Base-by-base conservation (phyloP, 1,140 invertebrate species). In the Drosophila suzukii region DNA sequence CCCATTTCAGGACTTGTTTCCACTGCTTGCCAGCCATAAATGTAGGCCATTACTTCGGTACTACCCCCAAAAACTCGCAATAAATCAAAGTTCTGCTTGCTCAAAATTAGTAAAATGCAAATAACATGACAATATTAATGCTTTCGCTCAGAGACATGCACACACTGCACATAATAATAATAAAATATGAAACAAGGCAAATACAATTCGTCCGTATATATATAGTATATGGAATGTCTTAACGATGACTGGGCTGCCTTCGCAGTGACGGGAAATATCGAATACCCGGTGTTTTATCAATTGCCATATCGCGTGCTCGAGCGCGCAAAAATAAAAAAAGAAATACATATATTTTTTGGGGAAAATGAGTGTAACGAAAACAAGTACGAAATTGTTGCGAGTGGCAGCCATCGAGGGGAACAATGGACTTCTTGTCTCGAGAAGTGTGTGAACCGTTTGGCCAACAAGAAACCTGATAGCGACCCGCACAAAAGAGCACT, bases 241-340 rank as follows among this genome's bases (percentile, higher is more conserved):
- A 68, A 76, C 76, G 47, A 66, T 59, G 63, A 61, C 68, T 65
- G 53, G 53, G 44, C 65, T 56, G 34, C 15, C 53, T 43, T 27
- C 10, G 41, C 58, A 61, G 73, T 51, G 62, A 83, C 65, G 85
- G 80, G 56, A 84, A 84, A 79, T 89, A 89, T 89, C 84, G 84
- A 89, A 89, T 89, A 84, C 84, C 84, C 84, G 74, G 70, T 83
- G 84, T 89, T 89, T 89, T 89, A 89, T 89, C 84, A 89, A 89
- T 89, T 84, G 84, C 85, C 74, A 75, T 78, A 89, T 89, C 84
- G 84, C 84, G 84, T 89, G 84, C 60, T 72, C 54, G 36, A 55
- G 24, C 68, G 80, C 54, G 50, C 68, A 75, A 82, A 62, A 83
- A 58, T 30, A 57, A 75, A 66, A 66, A 62, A 51, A 58, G 47